phyloP scores from a whole-genome alignment of 2,888 invertebrate genomes.

The Phrixothrix hirtus region DNA sequence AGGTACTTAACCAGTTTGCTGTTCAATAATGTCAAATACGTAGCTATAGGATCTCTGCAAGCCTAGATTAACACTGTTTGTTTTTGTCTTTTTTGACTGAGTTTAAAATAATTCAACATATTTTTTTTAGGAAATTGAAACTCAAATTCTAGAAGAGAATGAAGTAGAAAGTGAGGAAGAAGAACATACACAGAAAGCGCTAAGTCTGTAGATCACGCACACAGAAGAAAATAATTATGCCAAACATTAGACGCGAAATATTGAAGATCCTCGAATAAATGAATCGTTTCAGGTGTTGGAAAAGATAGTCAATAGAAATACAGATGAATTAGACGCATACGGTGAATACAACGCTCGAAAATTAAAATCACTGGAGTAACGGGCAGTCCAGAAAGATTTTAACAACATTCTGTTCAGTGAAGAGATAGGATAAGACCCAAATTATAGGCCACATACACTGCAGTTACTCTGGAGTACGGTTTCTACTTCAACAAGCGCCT shows the following conservation, averaged over 20 bases:
- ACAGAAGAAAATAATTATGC: not conserved
- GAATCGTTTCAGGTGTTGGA: not conserved
- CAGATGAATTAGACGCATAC: not conserved
- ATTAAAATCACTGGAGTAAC: not conserved
- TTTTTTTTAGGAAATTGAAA: not conserved
- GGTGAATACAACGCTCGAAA: slow-evolving; percentile 1
- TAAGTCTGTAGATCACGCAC: not conserved
- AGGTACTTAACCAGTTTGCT: not conserved
- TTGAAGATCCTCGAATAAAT: not conserved
- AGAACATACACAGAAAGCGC: not conserved
- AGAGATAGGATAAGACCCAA: not conserved
- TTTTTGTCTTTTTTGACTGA: not conserved
- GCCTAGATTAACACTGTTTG: not conserved
- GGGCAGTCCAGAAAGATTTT: not conserved
- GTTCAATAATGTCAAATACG: not conserved
- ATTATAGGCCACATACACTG: not conserved
- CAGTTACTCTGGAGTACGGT: not conserved
- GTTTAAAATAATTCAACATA: not conserved
- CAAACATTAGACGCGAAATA: not conserved
- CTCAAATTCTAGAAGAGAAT: not conserved
- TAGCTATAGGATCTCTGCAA: not conserved
- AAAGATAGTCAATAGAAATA: not conserved
- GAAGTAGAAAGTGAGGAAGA: not conserved
- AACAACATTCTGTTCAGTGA: not conserved
- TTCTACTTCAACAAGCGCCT: not conserved